phyloP scores from a whole-genome alignment of 2,888 invertebrate species.

The Pharmacophagus antenor region DNA sequence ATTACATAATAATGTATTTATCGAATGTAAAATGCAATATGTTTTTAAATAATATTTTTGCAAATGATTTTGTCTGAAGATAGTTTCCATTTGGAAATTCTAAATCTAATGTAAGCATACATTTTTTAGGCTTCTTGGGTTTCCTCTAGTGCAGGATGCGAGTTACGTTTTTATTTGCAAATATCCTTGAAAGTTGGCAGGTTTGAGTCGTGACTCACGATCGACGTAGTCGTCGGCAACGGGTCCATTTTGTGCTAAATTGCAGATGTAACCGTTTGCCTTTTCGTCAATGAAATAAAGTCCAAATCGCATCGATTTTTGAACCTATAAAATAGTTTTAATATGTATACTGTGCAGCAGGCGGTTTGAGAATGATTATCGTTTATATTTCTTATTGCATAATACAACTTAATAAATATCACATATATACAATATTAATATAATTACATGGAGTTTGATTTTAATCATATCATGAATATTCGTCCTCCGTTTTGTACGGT shows the following conservation, averaged over 20 bases:
- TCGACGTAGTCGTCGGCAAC: slow-evolving; percentile 29
- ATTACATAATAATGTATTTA: no score
- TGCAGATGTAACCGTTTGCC: slow-evolving; percentile 10
- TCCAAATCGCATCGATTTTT: slow-evolving; percentile 11
- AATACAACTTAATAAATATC: no score
- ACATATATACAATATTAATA: no score
- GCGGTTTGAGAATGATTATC: slow-evolving; percentile 15
- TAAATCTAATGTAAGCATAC: not conserved
- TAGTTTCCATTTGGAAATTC: not conserved
- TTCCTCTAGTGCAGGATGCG: slow-evolving; percentile 23
- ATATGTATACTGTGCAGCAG: slow-evolving; percentile 6
- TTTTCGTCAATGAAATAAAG: slow-evolving; percentile 23
- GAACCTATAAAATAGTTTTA: not conserved
- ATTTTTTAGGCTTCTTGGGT: slow-evolving; percentile 6
- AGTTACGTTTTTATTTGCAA: slow-evolving; percentile 37
- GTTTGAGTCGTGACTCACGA: slow-evolving; percentile 45
- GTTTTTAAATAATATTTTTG: not conserved
- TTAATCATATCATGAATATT: no score
- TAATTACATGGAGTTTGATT: no score
- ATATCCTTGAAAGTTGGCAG: slow-evolving; percentile 42
- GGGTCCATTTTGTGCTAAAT: slow-evolving; percentile 13
- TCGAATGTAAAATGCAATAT: not conserved
- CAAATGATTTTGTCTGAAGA: not conserved
- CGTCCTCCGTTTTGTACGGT: no score
- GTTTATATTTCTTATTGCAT: not conserved